Evolutionary conservation across 2,888 invertebrate genomes (phyloP).

Genomic region (Cristatella mucedo): DNA sequence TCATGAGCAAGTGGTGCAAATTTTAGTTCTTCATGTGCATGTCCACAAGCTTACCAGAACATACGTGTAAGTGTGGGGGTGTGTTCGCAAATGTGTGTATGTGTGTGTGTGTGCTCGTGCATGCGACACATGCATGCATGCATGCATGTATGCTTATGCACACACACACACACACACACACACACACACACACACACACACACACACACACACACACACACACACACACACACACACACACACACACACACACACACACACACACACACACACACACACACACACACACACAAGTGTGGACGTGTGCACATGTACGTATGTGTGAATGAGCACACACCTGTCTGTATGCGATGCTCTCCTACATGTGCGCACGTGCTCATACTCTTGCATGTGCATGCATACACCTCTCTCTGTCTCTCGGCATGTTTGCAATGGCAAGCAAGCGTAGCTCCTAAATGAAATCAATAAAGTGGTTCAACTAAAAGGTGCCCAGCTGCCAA

Average conservation of each 20-base stretch:
- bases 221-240: conserved; percentile 11
- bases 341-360: background rate
- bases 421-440: no score
- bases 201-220: conserved; percentile 5
- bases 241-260: conserved; percentile 8
- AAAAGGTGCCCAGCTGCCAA: no score
- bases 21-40: background rate
- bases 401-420: no score
- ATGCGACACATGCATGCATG: background rate
- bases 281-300: background rate
- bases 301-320: background rate
- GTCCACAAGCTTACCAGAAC: no score
- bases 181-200: background rate
- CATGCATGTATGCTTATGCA: background rate
- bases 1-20: no score
- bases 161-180: no score
- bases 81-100: no score
- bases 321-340: background rate
- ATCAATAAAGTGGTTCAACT: no score
- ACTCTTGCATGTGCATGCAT: no score
- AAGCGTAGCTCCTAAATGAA: no score
- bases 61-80: no score
- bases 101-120: no score
- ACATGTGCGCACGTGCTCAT: background rate
- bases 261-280: background rate